phyloP scores from a whole-genome alignment of 2,113 vertebrate genomes.

The Bubo bubo region DNA sequence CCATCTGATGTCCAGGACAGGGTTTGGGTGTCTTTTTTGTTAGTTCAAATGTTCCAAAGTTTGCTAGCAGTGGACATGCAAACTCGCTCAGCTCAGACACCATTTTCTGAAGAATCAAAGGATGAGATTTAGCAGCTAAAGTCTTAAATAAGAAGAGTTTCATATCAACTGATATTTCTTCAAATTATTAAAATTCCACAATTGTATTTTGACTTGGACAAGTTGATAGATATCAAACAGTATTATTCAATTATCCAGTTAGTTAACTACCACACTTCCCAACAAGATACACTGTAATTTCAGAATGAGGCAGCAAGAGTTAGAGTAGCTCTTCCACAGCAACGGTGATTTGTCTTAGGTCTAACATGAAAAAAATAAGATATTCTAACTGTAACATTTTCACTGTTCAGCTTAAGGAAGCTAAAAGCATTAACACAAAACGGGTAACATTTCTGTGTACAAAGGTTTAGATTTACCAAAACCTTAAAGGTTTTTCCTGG shows the following conservation, averaged over 20 bases:
- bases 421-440: not conserved
- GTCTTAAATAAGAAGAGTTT: not conserved
- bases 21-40: not conserved
- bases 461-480: not conserved
- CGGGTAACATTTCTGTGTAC: not conserved
- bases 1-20: not conserved
- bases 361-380: not conserved
- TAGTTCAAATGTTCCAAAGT: not conserved
- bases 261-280: not conserved
- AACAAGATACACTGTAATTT: not conserved
- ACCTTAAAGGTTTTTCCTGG: not conserved
- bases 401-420: not conserved
- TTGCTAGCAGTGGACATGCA: not conserved
- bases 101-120: not conserved
- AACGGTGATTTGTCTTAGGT: not conserved
- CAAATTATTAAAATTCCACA: not conserved
- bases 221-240: not conserved
- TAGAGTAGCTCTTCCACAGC: not conserved
- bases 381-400: not conserved
- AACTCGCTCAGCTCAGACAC: not conserved
- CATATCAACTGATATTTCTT: not conserved
- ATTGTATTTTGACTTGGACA: not conserved
- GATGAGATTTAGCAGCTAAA: not conserved
- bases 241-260: not conserved
- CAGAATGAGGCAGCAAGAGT: not conserved